A percentile compares a stretch with the other conserved stretches of the same genome.
These are phyloP conservation scores for Riparia riparia DNA, from an alignment of 2,113 vertebrate species.

Conservation along the genomic window DNA sequence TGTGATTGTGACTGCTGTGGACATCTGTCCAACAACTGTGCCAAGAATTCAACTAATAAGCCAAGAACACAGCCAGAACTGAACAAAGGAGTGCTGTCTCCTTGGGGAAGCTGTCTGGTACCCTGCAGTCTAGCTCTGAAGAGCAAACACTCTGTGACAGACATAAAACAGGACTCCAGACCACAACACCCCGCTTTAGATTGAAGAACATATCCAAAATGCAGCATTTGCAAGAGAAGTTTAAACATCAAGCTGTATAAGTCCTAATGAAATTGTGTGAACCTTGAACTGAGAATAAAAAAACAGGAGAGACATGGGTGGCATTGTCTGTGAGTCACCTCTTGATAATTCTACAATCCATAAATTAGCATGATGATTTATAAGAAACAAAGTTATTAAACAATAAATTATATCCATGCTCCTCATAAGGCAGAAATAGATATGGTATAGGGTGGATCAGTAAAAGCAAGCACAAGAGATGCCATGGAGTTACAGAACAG, in stretches of 20 bases:
- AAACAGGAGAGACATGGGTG: neutral
- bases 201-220: neutral
- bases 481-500: neutral
- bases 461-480: neutral
- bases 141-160: neutral
- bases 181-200: neutral
- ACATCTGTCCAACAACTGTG: conserved; percentile 62
- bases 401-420: neutral
- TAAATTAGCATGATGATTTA: neutral
- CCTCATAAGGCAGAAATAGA: neutral
- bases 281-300: neutral
- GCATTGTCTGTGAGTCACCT: neutral
- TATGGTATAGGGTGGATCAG: neutral
- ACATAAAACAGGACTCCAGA: neutral
- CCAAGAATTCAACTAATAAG: conserved; percentile 60
- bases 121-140: neutral
- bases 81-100: conserved; percentile 61
- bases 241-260: neutral
- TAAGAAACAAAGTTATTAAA: neutral
- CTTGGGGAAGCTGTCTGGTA: conserved; percentile 35
- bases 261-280: neutral
- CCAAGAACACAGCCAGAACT: conserved; percentile 10
- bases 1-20: conserved; percentile 38
- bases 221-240: neutral
- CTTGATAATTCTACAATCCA: neutral